These are phyloP conservation scores for Lasaia peninsularis DNA, from an alignment of 1,140 invertebrate genomes.

Conservation along the genomic window DNA sequence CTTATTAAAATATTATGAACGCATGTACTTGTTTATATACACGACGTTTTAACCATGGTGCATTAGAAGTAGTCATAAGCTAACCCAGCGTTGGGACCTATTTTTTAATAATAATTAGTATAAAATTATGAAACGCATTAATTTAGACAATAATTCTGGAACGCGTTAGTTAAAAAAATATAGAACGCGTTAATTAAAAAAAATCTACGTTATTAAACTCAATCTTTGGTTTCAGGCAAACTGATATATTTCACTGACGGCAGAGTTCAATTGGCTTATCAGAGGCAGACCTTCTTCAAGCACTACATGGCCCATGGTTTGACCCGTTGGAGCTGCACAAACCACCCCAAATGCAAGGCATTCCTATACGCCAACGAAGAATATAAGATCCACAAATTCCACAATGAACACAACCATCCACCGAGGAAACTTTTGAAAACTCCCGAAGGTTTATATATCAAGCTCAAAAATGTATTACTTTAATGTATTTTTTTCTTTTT, in stretches of 20 bases:
- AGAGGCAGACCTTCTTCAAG: background rate
- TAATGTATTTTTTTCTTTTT: too few species aligned
- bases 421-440: constrained; percentile 12
- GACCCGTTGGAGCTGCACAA: background rate
- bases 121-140: too few species aligned
- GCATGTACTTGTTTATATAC: too few species aligned
- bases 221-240: background rate
- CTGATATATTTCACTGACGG: background rate
- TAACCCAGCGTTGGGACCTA: too few species aligned
- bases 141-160: too few species aligned
- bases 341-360: background rate
- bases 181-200: too few species aligned
- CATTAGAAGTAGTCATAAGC: too few species aligned
- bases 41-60: too few species aligned
- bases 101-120: too few species aligned
- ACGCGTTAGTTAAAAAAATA: too few species aligned
- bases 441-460: background rate
- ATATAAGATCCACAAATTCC: background rate
- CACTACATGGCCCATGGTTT: background rate
- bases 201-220: background rate
- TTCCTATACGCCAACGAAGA: constrained; percentile 1
- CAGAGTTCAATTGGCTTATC: background rate
- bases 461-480: background rate
- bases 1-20: too few species aligned
- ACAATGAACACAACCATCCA: constrained; percentile 13